Evolutionary conservation across 2,797 vertebrate genomes (phyloP).

Genomic region (Heteromormyrus szaboi): DNA sequence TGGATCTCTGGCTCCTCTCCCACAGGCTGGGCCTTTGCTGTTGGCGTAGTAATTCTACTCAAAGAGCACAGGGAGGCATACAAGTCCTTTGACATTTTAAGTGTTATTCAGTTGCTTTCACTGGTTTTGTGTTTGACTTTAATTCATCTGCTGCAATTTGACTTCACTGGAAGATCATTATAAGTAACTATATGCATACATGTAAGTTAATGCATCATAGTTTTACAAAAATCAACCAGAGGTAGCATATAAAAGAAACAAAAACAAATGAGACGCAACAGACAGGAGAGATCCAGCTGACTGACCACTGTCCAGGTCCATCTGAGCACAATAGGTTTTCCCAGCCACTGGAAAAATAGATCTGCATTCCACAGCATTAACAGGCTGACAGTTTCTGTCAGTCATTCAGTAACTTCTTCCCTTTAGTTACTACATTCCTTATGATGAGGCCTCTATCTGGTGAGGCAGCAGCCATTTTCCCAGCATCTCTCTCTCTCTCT

Average conservation of each 20-base stretch:
- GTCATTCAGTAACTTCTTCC: neutral
- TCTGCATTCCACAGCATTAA: neutral
- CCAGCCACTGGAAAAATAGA: neutral
- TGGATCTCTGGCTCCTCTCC: neutral
- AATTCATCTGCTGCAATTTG: neutral
- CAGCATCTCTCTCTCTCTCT: too few species aligned
- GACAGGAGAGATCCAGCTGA: neutral
- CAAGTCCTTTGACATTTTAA: neutral
- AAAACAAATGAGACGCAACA: neutral
- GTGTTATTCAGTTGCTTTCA: neutral
- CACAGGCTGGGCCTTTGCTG: neutral
- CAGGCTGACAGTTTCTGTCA: neutral
- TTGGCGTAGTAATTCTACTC: neutral
- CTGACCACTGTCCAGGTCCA: neutral
- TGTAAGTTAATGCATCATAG: neutral
- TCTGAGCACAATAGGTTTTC: neutral
- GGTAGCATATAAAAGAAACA: neutral
- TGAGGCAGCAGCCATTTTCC: neutral
- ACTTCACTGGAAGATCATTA: neutral
- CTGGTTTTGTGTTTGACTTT: neutral
- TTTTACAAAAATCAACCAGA: neutral
- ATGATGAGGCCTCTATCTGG: neutral
- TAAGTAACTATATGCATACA: neutral
- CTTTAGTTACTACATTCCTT: neutral
- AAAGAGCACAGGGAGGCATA: neutral